Base-by-base conservation (phyloP, 1,140 invertebrate genomes). In the Cecropterus lyciades region DNA sequence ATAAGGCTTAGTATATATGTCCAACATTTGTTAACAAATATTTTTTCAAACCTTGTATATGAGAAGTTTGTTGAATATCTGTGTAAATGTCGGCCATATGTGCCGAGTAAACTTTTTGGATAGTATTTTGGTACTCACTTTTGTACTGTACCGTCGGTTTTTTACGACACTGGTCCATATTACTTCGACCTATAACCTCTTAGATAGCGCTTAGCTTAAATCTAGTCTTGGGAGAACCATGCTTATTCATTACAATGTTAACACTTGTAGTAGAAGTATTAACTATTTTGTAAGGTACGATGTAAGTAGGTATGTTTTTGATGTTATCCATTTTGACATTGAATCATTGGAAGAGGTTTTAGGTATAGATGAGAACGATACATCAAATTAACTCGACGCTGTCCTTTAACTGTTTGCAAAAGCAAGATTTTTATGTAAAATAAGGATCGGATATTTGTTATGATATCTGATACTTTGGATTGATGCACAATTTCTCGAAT, bases 71-170 rank as follows among this genome's bases (percentile, higher is more conserved):
- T 60, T 48, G 45, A 48, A 60, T 60, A 60, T 60, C 48, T 60
- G 56, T 48, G 20, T 59, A 59, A 24, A 59, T 59, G 56, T 59
- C 37, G 53, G 60, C 60, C 55, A 67, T 59, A 65, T 52, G 24
- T 49, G 51, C 37, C 45, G 64, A 67, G 56, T 53, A 16, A 72
- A 63, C 57, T 52, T 72, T 80, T 82, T 79, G 79, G 78, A 85
- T 84, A 80, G 77, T 87, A 87, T 89, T 89, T 89, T 87, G 85
- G 87, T 89, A 89, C 84, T 84, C 74, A 81, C 64, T 89, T 88
- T 89, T 89, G 84, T 89, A 89, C 79, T 85, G 69, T 79, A 67
- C 72, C 67, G 85, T 85, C 81, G 84, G 70, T 69, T 74, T 78
- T 77, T 75, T 70, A 72, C 74, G 85, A 85, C 80, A 81, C 65